These are phyloP conservation scores for Cartodere bifasciata DNA, from an alignment of 2,888 invertebrate species.

Conservation along the genomic window DNA sequence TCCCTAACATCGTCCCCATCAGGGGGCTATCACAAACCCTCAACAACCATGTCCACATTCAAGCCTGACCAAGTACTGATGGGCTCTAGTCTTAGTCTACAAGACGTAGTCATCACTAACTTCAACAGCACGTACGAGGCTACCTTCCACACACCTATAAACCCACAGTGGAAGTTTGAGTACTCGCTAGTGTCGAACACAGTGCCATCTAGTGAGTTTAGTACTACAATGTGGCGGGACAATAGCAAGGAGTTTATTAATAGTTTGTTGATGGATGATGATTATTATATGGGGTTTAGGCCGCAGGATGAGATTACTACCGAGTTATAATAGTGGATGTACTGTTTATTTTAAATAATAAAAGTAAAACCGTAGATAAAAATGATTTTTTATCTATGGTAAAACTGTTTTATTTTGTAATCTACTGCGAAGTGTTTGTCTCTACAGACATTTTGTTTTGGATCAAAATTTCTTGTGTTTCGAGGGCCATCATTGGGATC, in stretches of 20 bases:
- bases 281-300: conserved; percentile 69
- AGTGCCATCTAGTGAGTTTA: conserved; percentile 35
- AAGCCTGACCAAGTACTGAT: conserved; percentile 31
- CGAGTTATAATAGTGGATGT: conserved; percentile 48
- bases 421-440: too few relatives aligned
- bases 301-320: conserved; percentile 84
- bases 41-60: conserved; percentile 34
- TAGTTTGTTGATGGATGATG: conserved; percentile 66
- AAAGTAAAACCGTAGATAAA: too few relatives aligned
- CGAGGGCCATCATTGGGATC: too few relatives aligned
- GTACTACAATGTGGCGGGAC: conserved; percentile 35
- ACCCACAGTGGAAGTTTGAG: conserved; percentile 42
- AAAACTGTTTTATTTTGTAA: too few relatives aligned
- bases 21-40: conserved; percentile 19
- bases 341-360: too few relatives aligned
- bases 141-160: conserved; percentile 27
- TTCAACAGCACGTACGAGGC: conserved; percentile 31
- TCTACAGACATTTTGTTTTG: too few relatives aligned
- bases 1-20: conserved; percentile 19
- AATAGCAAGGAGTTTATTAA: conserved; percentile 33
- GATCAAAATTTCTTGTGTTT: too few relatives aligned
- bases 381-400: too few relatives aligned
- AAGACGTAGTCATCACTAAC: conserved; percentile 28
- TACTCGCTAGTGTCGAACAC: conserved; percentile 31
- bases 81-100: conserved; percentile 30